These are phyloP conservation scores for Limenitis camilla DNA, from an alignment of 2,888 invertebrate species.

Conservation along the genomic window DNA sequence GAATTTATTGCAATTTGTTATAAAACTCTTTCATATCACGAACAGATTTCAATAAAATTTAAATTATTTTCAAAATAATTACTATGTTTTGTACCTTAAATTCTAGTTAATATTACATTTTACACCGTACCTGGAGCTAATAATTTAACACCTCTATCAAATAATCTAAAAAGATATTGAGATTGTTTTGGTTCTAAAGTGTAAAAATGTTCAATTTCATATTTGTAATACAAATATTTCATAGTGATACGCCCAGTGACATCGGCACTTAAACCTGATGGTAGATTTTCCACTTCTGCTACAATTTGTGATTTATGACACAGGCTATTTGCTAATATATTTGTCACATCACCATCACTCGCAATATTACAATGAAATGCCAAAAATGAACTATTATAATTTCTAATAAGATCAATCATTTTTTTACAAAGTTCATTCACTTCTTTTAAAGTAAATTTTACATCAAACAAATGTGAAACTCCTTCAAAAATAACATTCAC, in stretches of 20 bases:
- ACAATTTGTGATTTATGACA: constrained; percentile 77
- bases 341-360: constrained; percentile 72
- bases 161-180: constrained; percentile 79
- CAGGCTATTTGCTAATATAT: constrained; percentile 75
- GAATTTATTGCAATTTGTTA: too few species aligned
- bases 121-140: constrained; percentile 79
- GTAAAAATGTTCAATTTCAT: constrained; percentile 42
- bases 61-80: too few species aligned
- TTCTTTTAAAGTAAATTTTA: constrained; percentile 71
- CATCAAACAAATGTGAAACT: constrained; percentile 80
- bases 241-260: constrained; percentile 81
- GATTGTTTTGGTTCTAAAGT: constrained; percentile 42
- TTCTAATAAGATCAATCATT: constrained; percentile 49
- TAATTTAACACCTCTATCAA: constrained; percentile 83
- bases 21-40: too few species aligned
- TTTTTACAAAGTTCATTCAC: constrained; percentile 67
- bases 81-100: too few species aligned
- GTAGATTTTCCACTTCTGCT: constrained; percentile 78
- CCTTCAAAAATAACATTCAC: constrained; percentile 81
- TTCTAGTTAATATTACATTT: background rate
- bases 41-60: too few species aligned
- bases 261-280: constrained; percentile 82
- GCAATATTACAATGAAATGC: constrained; percentile 76
- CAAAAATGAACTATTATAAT: constrained; percentile 51
- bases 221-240: constrained; percentile 54